phyloP scores from a whole-genome alignment of 2,888 invertebrate genomes.

The Amphimallon solstitiale region DNA sequence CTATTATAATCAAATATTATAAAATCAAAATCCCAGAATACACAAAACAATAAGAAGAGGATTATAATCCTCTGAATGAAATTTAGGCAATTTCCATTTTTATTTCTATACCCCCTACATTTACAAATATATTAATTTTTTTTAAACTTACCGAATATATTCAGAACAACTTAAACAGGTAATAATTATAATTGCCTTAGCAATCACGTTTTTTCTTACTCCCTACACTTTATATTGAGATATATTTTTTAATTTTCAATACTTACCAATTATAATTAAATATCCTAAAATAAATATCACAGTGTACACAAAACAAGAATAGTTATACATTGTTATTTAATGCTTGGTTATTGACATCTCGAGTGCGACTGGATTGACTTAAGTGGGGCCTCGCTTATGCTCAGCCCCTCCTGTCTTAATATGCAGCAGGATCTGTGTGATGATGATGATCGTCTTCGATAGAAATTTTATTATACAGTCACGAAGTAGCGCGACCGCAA shows the following conservation, averaged over 20 bases:
- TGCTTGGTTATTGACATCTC: constrained; percentile 53
- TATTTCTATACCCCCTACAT: no score
- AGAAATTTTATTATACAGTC: background rate
- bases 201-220: no score
- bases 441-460: background rate
- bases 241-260: background rate
- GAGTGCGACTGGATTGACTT: constrained; percentile 48
- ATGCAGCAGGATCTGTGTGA: background rate
- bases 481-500: background rate
- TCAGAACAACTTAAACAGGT: no score
- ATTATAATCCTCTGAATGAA: no score
- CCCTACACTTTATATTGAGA: background rate
- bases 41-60: no score
- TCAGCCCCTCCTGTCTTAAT: constrained; percentile 22
- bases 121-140: no score
- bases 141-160: constrained; percentile 24
- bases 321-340: constrained; percentile 45
- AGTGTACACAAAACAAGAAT: constrained; percentile 53
- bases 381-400: constrained; percentile 30
- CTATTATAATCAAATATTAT: no score
- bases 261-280: constrained; percentile 58
- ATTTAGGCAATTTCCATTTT: no score
- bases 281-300: constrained; percentile 59
- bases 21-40: no score
- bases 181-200: no score